These are phyloP conservation scores for Lepus timidus DNA, from an alignment of 2,113 vertebrate species.

Conservation along the genomic window DNA sequence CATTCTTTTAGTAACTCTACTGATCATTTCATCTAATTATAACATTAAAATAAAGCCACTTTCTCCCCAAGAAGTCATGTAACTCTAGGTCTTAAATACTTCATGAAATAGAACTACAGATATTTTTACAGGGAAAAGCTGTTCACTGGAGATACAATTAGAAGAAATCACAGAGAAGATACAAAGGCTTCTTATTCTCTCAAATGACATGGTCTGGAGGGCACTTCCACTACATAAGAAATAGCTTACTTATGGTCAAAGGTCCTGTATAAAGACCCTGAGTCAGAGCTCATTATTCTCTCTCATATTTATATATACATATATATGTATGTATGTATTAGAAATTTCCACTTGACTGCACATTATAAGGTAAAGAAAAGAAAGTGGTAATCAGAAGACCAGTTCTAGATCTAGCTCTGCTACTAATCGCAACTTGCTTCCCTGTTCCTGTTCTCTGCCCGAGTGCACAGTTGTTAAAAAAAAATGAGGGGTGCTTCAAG, in stretches of 20 bases:
- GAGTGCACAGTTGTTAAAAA: conserved; percentile 5
- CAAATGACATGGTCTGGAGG: not conserved
- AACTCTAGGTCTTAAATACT: conserved; percentile 1
- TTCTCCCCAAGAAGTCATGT: not conserved
- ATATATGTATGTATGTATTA: not conserved
- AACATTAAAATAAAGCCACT: not conserved
- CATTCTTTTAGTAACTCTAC: conserved; percentile 30
- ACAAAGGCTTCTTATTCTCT: conserved; percentile 5
- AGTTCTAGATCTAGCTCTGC: not conserved
- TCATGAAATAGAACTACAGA: not conserved
- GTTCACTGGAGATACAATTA: not conserved
- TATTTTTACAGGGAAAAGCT: conserved; percentile 13
- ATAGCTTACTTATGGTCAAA: not conserved
- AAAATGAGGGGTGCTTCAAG: not conserved
- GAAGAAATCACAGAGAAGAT: conserved; percentile 24
- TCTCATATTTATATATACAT: not conserved
- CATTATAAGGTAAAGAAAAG: conserved; percentile 40
- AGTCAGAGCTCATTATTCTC: not conserved
- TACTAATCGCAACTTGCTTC: conserved; percentile 42
- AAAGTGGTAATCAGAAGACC: not conserved
- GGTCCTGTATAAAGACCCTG: not conserved
- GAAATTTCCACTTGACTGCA: conserved; percentile 40
- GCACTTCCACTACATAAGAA: not conserved
- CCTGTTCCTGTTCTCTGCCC: not conserved
- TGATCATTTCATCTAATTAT: conserved; percentile 29